Evolutionary conservation across 2,888 invertebrate genomes (phyloP), one percentile per base, ranked within the genome.

Genomic region (Idaea aversata): DNA sequence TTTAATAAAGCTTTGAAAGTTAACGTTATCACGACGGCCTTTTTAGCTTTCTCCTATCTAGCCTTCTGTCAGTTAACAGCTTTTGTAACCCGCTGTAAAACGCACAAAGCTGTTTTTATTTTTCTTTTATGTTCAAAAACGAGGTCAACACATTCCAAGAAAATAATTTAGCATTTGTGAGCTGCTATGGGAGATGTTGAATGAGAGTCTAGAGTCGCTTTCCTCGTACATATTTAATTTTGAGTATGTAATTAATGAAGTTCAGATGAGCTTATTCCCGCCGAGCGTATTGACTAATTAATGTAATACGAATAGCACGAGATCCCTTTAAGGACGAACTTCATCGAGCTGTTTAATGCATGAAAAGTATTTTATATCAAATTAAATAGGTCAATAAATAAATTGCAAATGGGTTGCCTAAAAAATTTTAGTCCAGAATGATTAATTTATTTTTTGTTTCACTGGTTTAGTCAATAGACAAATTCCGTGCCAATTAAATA

Each of bases 11-110:
- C 36, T 5, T 60, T 34, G 34, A 47, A 25, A 60, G 10, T 38
- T 57, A 34, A 64, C 65, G 59, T 47, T 47, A 38, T 61, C 57
- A 63, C 35, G 15, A 36, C 59, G 10, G 16, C 61, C 61, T 36
- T 69, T 66, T 70, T 67, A 68, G 66, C 63, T 70, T 64, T 62
- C 65, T 62, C 65, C 35, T 47, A 65, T 66, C 59, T 67, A 67
- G 65, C 57, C 61, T 57, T 60, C 47, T 67, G 25, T 62, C 34
- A 70, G 66, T 67, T 68, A 70, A 66, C 65, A 36, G 34, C 69
- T 66, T 67, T 68, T 66, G 64, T 69, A 16, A 63, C 66, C 61
- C 6, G 38, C 38, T 59, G 36, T 66, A 65, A 65, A 65, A 66
- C 47, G 63, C 60, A 70, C 69, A 70, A 71, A 68, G 63, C 47